Evolutionary conservation across 2,113 vertebrate genomes (phyloP).

Genomic region (Melanerpes aurifrons): DNA sequence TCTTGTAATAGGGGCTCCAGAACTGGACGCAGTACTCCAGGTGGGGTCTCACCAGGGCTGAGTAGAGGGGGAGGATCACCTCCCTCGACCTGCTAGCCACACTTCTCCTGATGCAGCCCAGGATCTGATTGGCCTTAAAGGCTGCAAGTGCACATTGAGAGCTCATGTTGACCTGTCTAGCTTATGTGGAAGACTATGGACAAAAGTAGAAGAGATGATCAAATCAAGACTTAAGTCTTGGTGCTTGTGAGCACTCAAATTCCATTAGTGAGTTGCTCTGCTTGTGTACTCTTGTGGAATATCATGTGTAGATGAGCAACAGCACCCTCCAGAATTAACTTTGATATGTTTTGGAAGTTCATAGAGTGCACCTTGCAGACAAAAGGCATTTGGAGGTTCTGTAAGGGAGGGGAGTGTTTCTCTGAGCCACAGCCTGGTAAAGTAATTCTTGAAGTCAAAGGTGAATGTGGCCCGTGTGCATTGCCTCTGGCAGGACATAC

Average conservation of each 20-base stretch:
- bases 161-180: no score
- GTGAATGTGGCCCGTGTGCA: background rate
- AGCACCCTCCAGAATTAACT: background rate
- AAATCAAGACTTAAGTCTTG: background rate
- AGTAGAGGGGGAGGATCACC: no score
- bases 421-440: background rate
- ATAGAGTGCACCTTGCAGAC: rapidly evolving
- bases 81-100: no score
- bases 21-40: no score
- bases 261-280: background rate
- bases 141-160: no score
- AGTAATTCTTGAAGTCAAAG: background rate
- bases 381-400: background rate
- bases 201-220: background rate
- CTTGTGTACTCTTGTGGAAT: background rate
- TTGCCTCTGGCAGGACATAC: background rate
- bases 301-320: background rate
- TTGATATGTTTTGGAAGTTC: background rate
- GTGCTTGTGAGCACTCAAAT: background rate
- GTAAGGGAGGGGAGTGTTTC: background rate
- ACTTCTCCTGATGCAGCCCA: no score
- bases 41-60: no score
- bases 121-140: no score
- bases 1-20: no score
- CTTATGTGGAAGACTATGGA: background rate